Percentiles rank a stretch among this genome's conserved stretches.
These are phyloP conservation scores for Onychomys leucogaster DNA, from an alignment of 2,797 vertebrate genomes.

Conservation along the genomic window DNA sequence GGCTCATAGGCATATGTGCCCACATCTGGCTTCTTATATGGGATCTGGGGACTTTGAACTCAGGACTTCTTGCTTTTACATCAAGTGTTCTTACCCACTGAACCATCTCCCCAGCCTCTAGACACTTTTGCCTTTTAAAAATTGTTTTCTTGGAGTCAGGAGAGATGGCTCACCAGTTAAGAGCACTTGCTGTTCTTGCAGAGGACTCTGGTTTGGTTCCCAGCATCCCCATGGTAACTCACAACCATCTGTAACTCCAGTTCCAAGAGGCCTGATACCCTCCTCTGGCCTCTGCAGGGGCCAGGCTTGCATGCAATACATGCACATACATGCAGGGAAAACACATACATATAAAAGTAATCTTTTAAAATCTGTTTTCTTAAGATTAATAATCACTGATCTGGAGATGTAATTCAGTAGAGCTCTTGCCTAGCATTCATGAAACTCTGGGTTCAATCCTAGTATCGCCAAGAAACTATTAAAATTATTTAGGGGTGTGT, in stretches of 20 bases:
- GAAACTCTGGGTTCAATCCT: not conserved
- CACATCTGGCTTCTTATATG: not conserved
- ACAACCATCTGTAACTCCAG: too few relatives aligned
- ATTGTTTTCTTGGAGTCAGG: not conserved
- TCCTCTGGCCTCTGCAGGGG: not conserved
- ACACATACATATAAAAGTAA: not conserved
- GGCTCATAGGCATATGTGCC: not conserved
- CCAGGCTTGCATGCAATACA: not conserved
- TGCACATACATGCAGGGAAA: not conserved
- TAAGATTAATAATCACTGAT: not conserved
- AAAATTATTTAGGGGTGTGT: not conserved
- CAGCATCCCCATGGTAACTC: not conserved
- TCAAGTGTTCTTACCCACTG: not conserved
- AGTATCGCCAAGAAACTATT: not conserved
- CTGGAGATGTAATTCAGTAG: not conserved
- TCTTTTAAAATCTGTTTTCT: not conserved
- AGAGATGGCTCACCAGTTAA: not conserved
- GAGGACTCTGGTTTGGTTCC: not conserved
- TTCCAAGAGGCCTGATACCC: too few relatives aligned
- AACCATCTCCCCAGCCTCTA: not conserved
- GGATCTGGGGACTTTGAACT: not conserved
- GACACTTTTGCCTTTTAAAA: not conserved
- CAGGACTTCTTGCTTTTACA: not conserved
- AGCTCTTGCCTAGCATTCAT: too few relatives aligned
- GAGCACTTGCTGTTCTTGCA: not conserved